Evolutionary conservation across 92 coral and sea anemone genomes (phyloP), one percentile per base, ranked within the genome.

Genomic region (Phenganax marumi): DNA sequence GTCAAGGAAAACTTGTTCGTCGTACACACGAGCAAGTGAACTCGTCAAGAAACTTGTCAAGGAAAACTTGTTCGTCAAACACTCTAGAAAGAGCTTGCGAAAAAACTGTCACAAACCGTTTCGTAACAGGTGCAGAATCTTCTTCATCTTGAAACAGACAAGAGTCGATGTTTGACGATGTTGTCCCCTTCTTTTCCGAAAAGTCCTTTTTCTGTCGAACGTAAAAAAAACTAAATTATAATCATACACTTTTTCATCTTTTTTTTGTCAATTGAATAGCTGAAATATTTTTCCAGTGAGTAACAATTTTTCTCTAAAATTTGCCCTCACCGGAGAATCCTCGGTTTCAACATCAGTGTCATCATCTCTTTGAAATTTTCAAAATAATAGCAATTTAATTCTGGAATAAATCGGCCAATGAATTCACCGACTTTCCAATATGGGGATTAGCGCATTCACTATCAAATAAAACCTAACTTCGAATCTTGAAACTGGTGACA

Each of bases 81-180:
- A n/a, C n/a, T n/a, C n/a, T n/a, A n/a, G n/a, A n/a, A n/a, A n/a
- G n/a, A 62, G 18, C 8, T 56, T 8, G 62, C 18, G 5, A 56
- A 9, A 12, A 56, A 21, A 3, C 3, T 3, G 13, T 18, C 65
- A 58, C 70, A 21, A 13, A 77, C 82, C 82, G 70, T 77, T 77
- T 77, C 21, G 43, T 48, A 77, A 77, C 82, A 2, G 82, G 82
- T 19, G 68, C 82, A 0, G 82, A 57, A 70, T 77, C 82, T 49
- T 58, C 82, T 43, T 77, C 82, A 17, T 77, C 82, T 77, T 77
- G 63, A 48, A 77, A 61, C 57, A 77, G 61, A 77, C 54, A 13
- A 7, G 71, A 26, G 14, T 56, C 82, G 13, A 77, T 77, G 12
- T 77, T 77, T 14, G 82, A 77, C 8, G 82, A 21, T 14, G 56